Percentiles rank a stretch among this genome's conserved stretches.
Conservation (phyloP, 2,888 invertebrate species). For the Camptogramma bilineatum region DNA sequence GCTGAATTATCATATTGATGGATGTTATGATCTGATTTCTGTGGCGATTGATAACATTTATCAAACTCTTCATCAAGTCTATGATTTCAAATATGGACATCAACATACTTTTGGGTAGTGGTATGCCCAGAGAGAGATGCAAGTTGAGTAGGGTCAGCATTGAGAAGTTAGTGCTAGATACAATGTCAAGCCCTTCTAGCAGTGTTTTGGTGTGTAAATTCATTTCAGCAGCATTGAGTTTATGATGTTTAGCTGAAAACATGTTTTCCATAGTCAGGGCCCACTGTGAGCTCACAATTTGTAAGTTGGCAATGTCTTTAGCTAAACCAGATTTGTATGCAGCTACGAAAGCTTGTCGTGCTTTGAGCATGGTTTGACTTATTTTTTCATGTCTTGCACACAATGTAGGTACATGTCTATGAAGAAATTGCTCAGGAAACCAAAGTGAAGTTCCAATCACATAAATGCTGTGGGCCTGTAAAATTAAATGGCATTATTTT, state of each 20-base stretch:
- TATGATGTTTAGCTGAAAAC: slow-evolving; percentile 67
- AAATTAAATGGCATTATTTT: slow-evolving; percentile 41
- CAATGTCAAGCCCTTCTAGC: slow-evolving; percentile 87
- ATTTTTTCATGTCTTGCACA: slow-evolving; percentile 80
- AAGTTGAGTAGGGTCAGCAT: slow-evolving; percentile 86
- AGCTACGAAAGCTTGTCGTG: slow-evolving; percentile 85
- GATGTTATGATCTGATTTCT: slow-evolving; percentile 89
- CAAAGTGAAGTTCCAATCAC: slow-evolving; percentile 93
- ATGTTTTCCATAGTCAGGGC: slow-evolving; percentile 69
- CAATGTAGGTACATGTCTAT: slow-evolving; percentile 86
- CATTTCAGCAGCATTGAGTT: slow-evolving; percentile 78
- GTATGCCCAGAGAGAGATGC: slow-evolving; percentile 89
- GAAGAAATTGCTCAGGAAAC: slow-evolving; percentile 93
- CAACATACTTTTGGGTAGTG: slow-evolving; percentile 91
- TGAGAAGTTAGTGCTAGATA: slow-evolving; percentile 87
- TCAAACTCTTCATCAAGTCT: slow-evolving; percentile 92
- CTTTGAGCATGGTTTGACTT: slow-evolving; percentile 73
- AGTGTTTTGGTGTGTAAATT: slow-evolving; percentile 72
- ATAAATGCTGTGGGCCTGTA: slow-evolving; percentile 90
- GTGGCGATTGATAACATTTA: slow-evolving; percentile 89
- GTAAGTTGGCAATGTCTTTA: slow-evolving; percentile 86
- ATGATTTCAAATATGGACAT: slow-evolving; percentile 91
- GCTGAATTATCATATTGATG: slow-evolving; percentile 91
- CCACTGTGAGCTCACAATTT: slow-evolving; percentile 70
- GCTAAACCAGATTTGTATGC: slow-evolving; percentile 85